phyloP scores from a whole-genome alignment of 2,113 vertebrate genomes.

The Oncorhynchus clarkii region DNA sequence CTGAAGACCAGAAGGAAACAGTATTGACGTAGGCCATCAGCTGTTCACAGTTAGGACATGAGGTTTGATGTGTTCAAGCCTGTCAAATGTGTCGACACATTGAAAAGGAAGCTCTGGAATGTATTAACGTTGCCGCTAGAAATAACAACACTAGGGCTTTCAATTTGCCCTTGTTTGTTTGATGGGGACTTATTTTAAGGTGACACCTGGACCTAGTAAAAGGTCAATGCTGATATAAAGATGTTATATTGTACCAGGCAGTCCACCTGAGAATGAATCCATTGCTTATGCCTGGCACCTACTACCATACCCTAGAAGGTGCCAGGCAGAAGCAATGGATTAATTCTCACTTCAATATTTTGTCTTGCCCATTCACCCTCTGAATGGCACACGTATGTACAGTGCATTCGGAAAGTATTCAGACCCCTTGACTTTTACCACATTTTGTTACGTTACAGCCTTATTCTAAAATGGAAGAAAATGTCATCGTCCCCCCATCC shows the following conservation, averaged over 20 bases:
- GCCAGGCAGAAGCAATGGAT: too few relatives aligned
- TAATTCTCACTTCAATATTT: too few relatives aligned
- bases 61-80: neutral
- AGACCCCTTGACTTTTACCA: neutral
- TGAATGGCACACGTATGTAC: too few relatives aligned
- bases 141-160: neutral
- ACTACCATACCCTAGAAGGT: too few relatives aligned
- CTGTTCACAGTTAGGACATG: neutral
- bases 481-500: too few relatives aligned
- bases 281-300: too few relatives aligned
- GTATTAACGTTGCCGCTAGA: slow-evolving; percentile 7
- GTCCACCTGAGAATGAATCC: too few relatives aligned
- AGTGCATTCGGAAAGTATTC: too few relatives aligned
- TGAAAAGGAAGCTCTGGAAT: slow-evolving; percentile 12
- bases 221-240: slow-evolving; percentile 7
- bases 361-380: too few relatives aligned
- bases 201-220: slow-evolving; percentile 4
- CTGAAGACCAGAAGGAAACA: slow-evolving; percentile 16
- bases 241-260: slow-evolving; percentile 22
- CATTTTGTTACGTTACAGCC: neutral
- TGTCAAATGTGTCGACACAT: neutral
- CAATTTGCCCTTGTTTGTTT: slow-evolving; percentile 20
- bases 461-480: neutral
- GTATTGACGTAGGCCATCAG: neutral
- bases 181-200: slow-evolving; percentile 16